Percentiles rank a stretch among this genome's conserved stretches.
Conservation (phyloP, 2,797 vertebrate species). For the Podargus strigoides region DNA sequence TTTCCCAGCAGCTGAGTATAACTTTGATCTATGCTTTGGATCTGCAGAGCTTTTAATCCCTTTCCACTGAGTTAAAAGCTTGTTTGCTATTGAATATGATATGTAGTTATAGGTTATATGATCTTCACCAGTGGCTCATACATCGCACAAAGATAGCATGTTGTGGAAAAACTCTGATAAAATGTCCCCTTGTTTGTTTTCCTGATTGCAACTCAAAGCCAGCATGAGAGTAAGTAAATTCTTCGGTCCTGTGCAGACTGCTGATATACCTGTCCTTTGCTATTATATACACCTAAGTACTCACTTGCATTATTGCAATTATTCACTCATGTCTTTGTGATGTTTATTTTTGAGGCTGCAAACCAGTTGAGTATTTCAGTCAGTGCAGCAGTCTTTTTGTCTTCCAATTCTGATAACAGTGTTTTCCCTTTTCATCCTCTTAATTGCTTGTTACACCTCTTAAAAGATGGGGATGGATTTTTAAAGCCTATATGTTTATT, state of each 20-base stretch:
- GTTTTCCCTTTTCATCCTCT: not conserved
- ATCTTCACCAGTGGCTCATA: not conserved
- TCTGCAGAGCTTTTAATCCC: not conserved
- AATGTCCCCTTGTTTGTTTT: conserved; percentile 26
- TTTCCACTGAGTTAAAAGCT: conserved; percentile 30
- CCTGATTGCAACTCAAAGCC: not conserved
- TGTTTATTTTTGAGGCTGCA: not conserved
- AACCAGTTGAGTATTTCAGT: not conserved
- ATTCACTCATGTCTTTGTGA: not conserved
- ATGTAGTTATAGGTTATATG: not conserved
- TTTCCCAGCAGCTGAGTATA: conserved; percentile 26
- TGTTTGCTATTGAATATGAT: conserved; percentile 13
- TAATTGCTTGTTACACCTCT: not conserved
- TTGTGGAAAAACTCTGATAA: conserved; percentile 7
- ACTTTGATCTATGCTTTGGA: conserved; percentile 32
- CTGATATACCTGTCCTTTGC: not conserved
- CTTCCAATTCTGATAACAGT: not conserved
- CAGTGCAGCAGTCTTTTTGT: not conserved
- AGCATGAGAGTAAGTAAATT: not conserved
- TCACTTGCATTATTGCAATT: not conserved
- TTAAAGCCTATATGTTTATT: not conserved
- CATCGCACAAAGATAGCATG: not conserved
- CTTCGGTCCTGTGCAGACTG: not conserved
- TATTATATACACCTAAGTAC: not conserved
- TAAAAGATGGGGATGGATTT: conserved; percentile 5